phyloP scores from a whole-genome alignment of 2,113 vertebrate species.

The Larimichthys polyactis region DNA sequence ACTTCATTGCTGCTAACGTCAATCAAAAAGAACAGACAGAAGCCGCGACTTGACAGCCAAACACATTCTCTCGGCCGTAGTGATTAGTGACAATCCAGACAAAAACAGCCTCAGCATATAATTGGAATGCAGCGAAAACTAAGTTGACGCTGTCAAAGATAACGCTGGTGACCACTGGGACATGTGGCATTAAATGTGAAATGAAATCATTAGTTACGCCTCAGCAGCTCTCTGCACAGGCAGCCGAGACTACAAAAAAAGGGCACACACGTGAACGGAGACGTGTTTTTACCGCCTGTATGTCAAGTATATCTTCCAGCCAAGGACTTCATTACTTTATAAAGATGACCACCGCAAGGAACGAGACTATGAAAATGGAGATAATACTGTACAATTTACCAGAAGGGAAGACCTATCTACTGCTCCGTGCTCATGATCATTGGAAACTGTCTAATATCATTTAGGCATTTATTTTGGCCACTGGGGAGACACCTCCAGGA shows the following conservation, averaged over 20 bases:
- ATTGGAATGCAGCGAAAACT: conserved; percentile 46
- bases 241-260: conserved; percentile 16
- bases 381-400: conserved; percentile 23
- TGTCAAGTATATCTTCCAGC: conserved; percentile 2
- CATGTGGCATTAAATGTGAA: conserved; percentile 51
- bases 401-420: not conserved
- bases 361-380: conserved; percentile 6
- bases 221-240: conserved; percentile 19
- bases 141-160: conserved; percentile 56
- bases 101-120: conserved; percentile 52
- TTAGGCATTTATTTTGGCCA: conserved; percentile 20
- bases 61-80: conserved; percentile 9
- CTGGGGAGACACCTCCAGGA: conserved; percentile 2
- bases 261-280: conserved; percentile 1
- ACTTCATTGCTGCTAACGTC: conserved; percentile 29
- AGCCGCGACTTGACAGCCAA: conserved; percentile 36
- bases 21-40: conserved; percentile 44
- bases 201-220: conserved; percentile 57
- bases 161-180: conserved; percentile 49
- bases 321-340: conserved; percentile 21
- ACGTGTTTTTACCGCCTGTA: not conserved
- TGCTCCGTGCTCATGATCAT: conserved; percentile 10
- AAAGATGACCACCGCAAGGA: not conserved
- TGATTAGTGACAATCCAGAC: conserved; percentile 62
- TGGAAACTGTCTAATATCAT: conserved; percentile 33